Evolutionary conservation across 2,113 vertebrate genomes (phyloP).

Genomic region (Cephalopholis sonnerati): DNA sequence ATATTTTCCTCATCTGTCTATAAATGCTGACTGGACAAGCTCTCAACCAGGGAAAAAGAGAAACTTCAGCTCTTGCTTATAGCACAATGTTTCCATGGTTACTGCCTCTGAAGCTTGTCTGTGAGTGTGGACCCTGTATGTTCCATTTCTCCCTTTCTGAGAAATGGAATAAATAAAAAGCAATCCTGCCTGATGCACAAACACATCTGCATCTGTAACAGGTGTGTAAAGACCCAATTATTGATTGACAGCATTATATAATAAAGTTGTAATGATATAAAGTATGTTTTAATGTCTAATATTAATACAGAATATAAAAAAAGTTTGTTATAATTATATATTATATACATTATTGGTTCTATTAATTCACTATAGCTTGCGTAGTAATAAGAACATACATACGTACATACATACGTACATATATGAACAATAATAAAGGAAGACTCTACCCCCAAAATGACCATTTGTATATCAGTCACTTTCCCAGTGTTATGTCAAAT

Average conservation of each 20-base stretch:
- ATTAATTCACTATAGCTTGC: no score
- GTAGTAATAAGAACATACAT: no score
- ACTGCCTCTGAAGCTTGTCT: slow-evolving; percentile 31
- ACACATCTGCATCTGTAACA: neutral
- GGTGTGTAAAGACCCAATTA: neutral
- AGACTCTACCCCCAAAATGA: no score
- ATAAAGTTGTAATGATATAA: neutral
- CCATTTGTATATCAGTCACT: no score
- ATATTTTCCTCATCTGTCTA: slow-evolving; percentile 7
- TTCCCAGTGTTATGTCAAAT: no score
- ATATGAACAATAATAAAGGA: no score
- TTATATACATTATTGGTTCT: no score
- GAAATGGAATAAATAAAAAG: neutral
- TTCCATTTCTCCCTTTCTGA: neutral
- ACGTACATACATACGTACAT: no score
- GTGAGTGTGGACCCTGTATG: neutral
- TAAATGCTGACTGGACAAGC: neutral
- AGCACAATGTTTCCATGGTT: slow-evolving; percentile 51
- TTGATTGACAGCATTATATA: neutral
- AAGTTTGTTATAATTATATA: no score
- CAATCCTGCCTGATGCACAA: neutral
- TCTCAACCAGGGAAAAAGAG: neutral
- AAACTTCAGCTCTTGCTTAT: slow-evolving; percentile 5
- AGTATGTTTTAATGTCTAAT: neutral
- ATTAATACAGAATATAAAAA: no score